phyloP scores from a whole-genome alignment of 2,888 invertebrate species.

The Phengaris arion region DNA sequence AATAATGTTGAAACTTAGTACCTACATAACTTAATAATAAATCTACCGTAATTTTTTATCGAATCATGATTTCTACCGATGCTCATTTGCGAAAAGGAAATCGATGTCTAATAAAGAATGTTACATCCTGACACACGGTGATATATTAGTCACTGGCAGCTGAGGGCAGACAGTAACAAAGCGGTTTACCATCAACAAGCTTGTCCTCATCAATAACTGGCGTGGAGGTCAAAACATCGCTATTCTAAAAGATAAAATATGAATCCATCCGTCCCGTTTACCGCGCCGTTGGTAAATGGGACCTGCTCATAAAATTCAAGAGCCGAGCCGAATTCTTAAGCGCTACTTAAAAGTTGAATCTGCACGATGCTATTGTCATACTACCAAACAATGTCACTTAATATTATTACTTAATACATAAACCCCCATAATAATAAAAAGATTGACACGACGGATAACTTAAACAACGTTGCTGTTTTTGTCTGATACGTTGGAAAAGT shows the following conservation, averaged over 20 bases:
- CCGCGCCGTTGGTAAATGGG: no score
- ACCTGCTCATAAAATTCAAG: not conserved
- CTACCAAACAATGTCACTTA: no score
- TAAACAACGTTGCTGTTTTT: no score
- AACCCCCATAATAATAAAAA: no score
- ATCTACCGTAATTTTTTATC: conserved; percentile 2
- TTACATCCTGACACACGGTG: conserved; percentile 11
- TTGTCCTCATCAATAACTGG: conserved; percentile 20
- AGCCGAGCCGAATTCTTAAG: no score
- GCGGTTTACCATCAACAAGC: conserved; percentile 14
- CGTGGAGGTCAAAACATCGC: conserved; percentile 9
- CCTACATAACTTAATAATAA: not conserved
- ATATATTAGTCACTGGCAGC: conserved; percentile 8
- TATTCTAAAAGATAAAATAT: not conserved
- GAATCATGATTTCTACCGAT: not conserved
- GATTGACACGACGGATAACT: no score
- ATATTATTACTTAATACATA: no score
- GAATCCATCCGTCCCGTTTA: not conserved
- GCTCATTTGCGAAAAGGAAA: conserved; percentile 2
- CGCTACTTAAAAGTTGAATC: no score
- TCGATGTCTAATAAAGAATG: conserved; percentile 16
- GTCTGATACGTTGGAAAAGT: no score
- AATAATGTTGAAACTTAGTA: not conserved
- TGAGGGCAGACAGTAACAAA: not conserved
- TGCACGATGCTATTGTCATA: no score